Evolutionary conservation across 1,140 invertebrate species (phyloP).

Genomic region (Ooceraea biroi): DNA sequence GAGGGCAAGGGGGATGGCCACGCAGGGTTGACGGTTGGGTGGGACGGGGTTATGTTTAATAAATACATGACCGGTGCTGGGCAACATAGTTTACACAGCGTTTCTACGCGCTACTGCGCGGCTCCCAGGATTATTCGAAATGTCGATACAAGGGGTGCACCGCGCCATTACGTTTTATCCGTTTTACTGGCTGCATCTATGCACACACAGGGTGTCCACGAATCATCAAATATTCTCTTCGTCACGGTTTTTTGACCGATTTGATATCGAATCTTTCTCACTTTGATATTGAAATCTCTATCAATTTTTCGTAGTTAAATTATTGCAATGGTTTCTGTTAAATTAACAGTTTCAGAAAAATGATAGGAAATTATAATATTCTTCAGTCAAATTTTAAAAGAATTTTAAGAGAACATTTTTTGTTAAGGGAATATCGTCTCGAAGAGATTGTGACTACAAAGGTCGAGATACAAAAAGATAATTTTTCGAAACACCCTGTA

Average conservation of each 20-base stretch:
- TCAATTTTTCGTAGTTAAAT: no score
- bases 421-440: no score
- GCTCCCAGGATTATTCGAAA: conserved; percentile 72
- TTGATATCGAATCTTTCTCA: conserved; percentile 25
- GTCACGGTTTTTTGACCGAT: background rate
- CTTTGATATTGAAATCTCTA: no score
- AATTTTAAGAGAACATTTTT: no score
- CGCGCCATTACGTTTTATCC: conserved; percentile 73
- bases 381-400: background rate
- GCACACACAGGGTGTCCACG: conserved; percentile 16
- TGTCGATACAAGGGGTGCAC: conserved; percentile 71
- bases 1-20: conserved; percentile 23
- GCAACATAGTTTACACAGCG: conserved; percentile 78
- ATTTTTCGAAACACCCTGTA: no score
- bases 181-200: conserved; percentile 56
- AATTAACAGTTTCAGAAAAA: no score
- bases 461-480: no score
- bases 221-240: conserved; percentile 19
- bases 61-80: conserved; percentile 72
- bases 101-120: conserved; percentile 74
- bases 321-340: no score
- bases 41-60: conserved; percentile 72
- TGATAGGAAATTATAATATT: background rate
- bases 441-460: no score
- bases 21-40: background rate